Evolutionary conservation across 1,140 invertebrate genomes (phyloP), one percentile per base, ranked within the genome.

Genomic region (Zaprionus tsacasi): DNA sequence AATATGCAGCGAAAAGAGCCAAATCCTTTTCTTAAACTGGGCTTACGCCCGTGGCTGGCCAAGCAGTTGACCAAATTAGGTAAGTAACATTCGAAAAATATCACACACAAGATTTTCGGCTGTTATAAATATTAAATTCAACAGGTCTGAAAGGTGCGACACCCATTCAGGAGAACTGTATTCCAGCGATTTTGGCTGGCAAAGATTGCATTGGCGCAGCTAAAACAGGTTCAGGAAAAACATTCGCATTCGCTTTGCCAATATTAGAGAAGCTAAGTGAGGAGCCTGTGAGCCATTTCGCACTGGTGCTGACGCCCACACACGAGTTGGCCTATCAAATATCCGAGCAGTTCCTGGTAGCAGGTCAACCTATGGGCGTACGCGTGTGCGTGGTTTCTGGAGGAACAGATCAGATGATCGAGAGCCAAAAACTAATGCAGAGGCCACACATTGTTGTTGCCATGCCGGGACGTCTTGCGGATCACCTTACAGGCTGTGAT

Each of bases 201-300:
- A 93, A 95, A 82, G 97, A 99, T 94, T 96, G 98, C 64, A 98
- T 99, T 87, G 98, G 98, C 13, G 96, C 98, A 79, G 98, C 98
- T 1, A 98, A 99, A 94, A 99, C 99, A 38, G 99, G 99, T 21
- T 99, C 98, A 63, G 99, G 99, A 38, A 99, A 99, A 94, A 99
- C 99, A 6, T 95, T 99, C 85, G 97, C 98, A 0, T 99, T 99
- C 95, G 98, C 97, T 5, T 89, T 99, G 17, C 99, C 99, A 0
- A 98, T 99, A 86, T 92, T 99, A 57, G 97, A 99, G 92, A 95
- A 96, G 77, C 93, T 99, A 13, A 96, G 97, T 73, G 96, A 98
- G 91, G 98, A 98, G 91, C 98, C 98, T 0, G 98, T 98, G 93
- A 96, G 98, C 69, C 97, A 99, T 86, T 99, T 97, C 95, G 98